Conservation (phyloP, 53 echinoderm and acorn worm genomes). For the Zoroaster sp. region DNA sequence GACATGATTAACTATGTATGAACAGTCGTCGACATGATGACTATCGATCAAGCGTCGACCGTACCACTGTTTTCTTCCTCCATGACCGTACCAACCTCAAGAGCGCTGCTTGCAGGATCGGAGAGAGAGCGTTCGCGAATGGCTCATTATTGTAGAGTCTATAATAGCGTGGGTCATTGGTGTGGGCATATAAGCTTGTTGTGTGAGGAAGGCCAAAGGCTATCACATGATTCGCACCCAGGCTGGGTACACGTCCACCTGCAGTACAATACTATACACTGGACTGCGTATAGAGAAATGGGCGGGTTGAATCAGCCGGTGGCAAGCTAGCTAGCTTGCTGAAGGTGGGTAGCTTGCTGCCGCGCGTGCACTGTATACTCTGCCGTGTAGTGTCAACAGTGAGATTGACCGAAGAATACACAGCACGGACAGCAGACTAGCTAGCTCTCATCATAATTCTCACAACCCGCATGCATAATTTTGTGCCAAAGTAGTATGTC, state of each 20-base stretch:
- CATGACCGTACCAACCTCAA: background rate
- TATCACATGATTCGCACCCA: conserved; percentile 14
- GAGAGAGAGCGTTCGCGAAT: background rate
- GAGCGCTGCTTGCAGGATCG: conserved; percentile 5
- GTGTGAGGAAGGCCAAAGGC: conserved; percentile 31
- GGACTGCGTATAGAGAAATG: background rate
- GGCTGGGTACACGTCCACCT: background rate
- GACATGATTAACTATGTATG: background rate
- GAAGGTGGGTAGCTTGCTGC: background rate
- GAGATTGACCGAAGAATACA: background rate
- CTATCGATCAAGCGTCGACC: background rate
- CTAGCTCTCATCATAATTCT: background rate
- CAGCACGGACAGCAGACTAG: background rate
- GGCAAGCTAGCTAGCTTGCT: too few relatives aligned
- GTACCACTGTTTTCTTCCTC: too few relatives aligned
- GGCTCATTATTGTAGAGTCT: background rate
- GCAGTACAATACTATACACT: too few relatives aligned
- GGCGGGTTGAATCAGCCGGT: background rate
- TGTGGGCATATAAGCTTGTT: background rate
- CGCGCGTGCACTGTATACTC: background rate
- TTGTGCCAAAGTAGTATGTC: background rate
- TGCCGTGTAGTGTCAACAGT: background rate
- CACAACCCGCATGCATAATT: conserved; percentile 10
- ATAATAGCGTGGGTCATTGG: conserved; percentile 24
- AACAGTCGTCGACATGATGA: background rate